Evolutionary conservation across 1,140 invertebrate species (phyloP).

Genomic region (Meloidogyne exigua): DNA sequence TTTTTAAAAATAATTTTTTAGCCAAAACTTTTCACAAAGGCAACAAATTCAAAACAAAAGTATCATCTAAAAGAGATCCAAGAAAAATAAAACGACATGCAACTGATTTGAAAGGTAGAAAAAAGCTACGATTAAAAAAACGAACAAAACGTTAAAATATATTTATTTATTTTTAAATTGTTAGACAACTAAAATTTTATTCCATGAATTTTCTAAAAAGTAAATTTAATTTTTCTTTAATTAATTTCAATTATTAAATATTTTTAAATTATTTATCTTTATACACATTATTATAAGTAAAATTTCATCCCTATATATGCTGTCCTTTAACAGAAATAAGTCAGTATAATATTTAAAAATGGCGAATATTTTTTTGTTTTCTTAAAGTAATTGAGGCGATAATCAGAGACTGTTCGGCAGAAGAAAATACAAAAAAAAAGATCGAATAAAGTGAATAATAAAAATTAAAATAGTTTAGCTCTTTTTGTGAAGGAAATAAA

Average conservation of each 20-base stretch:
- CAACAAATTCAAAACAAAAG: no score
- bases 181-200: neutral
- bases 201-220: neutral
- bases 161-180: neutral
- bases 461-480: neutral
- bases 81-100: neutral
- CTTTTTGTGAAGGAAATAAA: neutral
- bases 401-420: neutral
- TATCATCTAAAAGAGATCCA: no score
- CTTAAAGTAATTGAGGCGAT: neutral
- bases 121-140: neutral
- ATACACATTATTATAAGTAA: neutral
- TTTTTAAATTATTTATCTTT: no score
- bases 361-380: neutral
- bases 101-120: neutral
- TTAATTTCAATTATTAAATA: no score
- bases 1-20: no score
- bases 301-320: neutral
- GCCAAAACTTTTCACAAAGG: no score
- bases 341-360: neutral
- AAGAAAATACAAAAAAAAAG: neutral
- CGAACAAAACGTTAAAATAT: constrained; percentile 1
- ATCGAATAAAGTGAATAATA: neutral
- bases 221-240: neutral
- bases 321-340: neutral